A percentile compares a stretch with the other conserved stretches of the same genome.
Conservation (phyloP, 2,113 vertebrate genomes). For the Ceratotherium simum region DNA sequence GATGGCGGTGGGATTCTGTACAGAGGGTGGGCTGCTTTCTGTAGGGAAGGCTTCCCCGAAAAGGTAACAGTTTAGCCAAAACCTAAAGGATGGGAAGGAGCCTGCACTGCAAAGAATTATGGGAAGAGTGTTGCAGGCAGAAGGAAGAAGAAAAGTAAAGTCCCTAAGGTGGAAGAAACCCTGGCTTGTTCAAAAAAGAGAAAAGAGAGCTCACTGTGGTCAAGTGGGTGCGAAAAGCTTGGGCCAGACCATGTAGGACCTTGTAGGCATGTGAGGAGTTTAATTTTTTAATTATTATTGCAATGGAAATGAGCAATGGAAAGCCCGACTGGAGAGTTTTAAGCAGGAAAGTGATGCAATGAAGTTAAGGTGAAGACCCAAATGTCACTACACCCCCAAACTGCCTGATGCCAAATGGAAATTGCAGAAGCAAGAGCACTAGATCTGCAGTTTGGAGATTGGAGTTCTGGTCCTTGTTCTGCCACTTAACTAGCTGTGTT, state of each 20-base stretch:
- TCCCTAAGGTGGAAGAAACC: neutral
- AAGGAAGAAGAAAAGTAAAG: neutral
- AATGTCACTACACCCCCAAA: neutral
- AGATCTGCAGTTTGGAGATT: neutral
- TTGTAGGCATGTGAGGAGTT: neutral
- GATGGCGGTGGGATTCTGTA: neutral
- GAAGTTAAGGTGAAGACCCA: neutral
- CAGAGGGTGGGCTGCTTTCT: neutral
- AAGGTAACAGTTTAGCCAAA: neutral
- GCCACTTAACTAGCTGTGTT: neutral
- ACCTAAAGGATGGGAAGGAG: neutral
- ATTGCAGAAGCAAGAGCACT: neutral
- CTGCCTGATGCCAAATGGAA: neutral
- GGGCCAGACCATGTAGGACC: neutral
- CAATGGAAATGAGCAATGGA: neutral
- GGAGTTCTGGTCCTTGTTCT: neutral
- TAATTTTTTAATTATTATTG: neutral
- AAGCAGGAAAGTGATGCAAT: neutral
- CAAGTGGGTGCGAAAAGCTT: neutral
- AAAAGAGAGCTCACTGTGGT: neutral
- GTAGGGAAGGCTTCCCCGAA: neutral
- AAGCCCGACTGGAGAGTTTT: neutral
- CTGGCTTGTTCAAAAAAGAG: neutral
- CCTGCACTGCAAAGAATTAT: neutral
- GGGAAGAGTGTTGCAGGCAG: neutral